A percentile compares a stretch with the other conserved stretches of the same genome.
Conservation (phyloP, 2,888 invertebrate species). For the Drosophila hamatofila region DNA sequence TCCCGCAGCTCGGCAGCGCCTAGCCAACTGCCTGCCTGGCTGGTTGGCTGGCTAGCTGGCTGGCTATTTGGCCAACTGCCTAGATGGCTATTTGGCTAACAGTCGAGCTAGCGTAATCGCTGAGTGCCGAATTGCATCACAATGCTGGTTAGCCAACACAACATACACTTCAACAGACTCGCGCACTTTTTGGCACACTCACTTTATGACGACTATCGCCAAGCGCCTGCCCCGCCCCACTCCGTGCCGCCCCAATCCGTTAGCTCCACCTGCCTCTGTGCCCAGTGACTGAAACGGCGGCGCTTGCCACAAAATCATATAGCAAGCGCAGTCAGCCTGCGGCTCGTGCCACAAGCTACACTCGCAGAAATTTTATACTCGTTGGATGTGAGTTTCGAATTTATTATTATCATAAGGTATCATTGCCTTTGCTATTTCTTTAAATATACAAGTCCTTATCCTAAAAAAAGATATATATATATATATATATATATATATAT, state of each 20-base stretch:
- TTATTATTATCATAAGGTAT: too few species aligned
- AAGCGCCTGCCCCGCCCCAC: slow-evolving; percentile 12
- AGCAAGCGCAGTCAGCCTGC: slow-evolving; percentile 15
- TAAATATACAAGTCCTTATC: too few species aligned
- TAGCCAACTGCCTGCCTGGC: slow-evolving; percentile 4
- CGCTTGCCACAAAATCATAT: slow-evolving; percentile 48
- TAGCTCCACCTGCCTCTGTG: slow-evolving; percentile 30
- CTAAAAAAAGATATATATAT: too few species aligned
- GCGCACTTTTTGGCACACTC: slow-evolving; percentile 54
- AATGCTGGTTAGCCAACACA: slow-evolving; percentile 53
- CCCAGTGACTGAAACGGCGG: slow-evolving; percentile 53
- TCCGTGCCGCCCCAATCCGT: slow-evolving; percentile 1
- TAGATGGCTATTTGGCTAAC: slow-evolving; percentile 36
- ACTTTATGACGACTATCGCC: slow-evolving; percentile 60
- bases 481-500: too few species aligned
- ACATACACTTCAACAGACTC: slow-evolving; percentile 16
- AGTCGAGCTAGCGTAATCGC: slow-evolving; percentile 59
- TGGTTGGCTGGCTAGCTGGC: slow-evolving; percentile 1
- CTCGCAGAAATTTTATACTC: background rate
- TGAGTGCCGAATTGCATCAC: slow-evolving; percentile 72
- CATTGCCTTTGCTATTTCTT: too few species aligned
- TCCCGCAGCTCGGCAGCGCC: slow-evolving; percentile 25
- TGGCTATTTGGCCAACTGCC: slow-evolving; percentile 14
- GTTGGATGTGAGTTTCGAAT: background rate
- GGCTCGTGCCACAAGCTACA: slow-evolving; percentile 34